These are phyloP conservation scores for Halichoerus grypus DNA, from an alignment of 2,113 vertebrate species.

Conservation along the genomic window DNA sequence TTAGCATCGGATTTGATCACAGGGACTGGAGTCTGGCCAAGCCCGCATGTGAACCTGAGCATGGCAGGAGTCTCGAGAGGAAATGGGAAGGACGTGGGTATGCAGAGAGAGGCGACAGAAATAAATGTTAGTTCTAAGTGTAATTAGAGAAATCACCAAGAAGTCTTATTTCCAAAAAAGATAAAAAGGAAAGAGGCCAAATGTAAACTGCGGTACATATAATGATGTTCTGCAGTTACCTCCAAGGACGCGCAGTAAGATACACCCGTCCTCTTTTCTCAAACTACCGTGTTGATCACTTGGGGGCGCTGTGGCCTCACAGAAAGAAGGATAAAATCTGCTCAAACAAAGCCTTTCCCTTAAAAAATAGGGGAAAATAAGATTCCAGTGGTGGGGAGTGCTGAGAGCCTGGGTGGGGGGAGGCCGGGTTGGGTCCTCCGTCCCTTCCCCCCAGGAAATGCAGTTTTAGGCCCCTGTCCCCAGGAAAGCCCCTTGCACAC, in stretches of 20 bases:
- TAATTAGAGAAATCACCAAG: not conserved
- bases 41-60: not conserved
- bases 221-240: not conserved
- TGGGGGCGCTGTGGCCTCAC: not conserved
- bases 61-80: not conserved
- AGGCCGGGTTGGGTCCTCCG: not conserved
- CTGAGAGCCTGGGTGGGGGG: too few relatives aligned
- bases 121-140: not conserved
- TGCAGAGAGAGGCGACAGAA: not conserved
- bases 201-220: not conserved
- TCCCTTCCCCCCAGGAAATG: not conserved
- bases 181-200: not conserved
- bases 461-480: not conserved
- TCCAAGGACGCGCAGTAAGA: accelerated
- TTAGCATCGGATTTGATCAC: not conserved
- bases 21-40: not conserved
- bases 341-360: not conserved
- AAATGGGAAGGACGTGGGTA: not conserved
- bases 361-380: not conserved
- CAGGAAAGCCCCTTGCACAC: not conserved
- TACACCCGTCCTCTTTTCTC: not conserved
- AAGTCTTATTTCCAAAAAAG: not conserved
- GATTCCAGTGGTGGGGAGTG: not conserved
- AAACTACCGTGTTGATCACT: too few relatives aligned
- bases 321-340: not conserved